Base-by-base conservation (phyloP, 35 echinoderm and acorn worm species). In the Anneissia japonica region DNA sequence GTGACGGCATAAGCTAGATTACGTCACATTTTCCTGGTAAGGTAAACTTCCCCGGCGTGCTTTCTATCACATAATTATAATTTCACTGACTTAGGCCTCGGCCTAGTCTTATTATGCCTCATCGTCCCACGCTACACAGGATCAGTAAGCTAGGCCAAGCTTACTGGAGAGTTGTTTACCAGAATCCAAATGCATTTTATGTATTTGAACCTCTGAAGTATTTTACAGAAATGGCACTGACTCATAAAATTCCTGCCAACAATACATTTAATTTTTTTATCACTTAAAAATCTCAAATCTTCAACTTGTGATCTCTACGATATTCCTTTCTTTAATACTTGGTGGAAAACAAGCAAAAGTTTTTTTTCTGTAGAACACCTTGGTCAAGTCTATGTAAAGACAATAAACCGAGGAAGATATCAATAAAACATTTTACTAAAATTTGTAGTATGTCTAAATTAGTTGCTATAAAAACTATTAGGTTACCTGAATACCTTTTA, bases 161-260 rank as follows among this genome's bases (percentile, higher is more conserved):
- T n/a, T n/a, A n/a, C n/a, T 37, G 86, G 86, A 74, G 86, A 88
- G 21, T 21, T 88, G 3, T 88, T 88, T 30, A 88, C 36, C 76
- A 56, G 17, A 36, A 40, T 76, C 39, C 77, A 5, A 41, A 34
- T 33, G n/a, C 76, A 13, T 89, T 75, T 75, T 89, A 82, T 51
- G 13, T 75, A 11, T 89, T 75, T 73, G 87, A 89, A 76, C 87
- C 87, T 38, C 74, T 89, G 21, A 19, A 12, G 0, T 31, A 45
- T 31, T 55, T 89, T n/a, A 46, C 37, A 30, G 5, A 29, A 16
- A 30, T 74, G 32, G 87, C 72, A 13, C n/a, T 83, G n/a, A 89
- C 82, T 29, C 39, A 76, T 39, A 29, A 12, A 26, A 28, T 32
- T 0, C 1, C 32, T 26, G 82, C 35, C 30, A 77, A n/a, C 11